Evolutionary conservation across 2,113 vertebrate species (phyloP).

Genomic region (Apteryx mantelli): DNA sequence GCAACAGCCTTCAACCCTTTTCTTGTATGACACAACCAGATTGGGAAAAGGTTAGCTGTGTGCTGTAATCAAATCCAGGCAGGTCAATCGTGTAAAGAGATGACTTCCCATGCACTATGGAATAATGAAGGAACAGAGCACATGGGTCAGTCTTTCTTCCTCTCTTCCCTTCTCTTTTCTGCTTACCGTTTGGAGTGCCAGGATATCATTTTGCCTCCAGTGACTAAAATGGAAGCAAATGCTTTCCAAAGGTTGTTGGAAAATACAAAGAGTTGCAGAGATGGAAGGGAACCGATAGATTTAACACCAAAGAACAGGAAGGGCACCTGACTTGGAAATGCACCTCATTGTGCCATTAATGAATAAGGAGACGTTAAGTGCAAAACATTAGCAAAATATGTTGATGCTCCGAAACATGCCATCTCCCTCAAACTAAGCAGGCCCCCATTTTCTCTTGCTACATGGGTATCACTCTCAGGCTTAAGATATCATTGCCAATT

Average conservation of each 20-base stretch:
- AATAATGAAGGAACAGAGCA: conserved; percentile 65
- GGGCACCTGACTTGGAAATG: neutral
- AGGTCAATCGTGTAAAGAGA: conserved; percentile 69
- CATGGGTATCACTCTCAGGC: neutral
- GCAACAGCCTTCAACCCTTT: conserved; percentile 76
- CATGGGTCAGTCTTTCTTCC: neutral
- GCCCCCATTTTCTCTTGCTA: neutral
- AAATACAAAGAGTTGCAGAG: neutral
- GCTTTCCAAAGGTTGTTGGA: conserved; percentile 11
- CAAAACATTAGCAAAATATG: neutral
- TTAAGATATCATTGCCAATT: neutral
- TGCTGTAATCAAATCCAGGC: conserved; percentile 71
- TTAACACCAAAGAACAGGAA: neutral
- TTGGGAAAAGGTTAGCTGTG: conserved; percentile 70
- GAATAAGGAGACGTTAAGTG: neutral
- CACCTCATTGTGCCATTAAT: neutral
- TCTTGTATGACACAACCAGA: conserved; percentile 71
- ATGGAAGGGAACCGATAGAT: neutral
- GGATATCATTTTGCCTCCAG: conserved; percentile 30
- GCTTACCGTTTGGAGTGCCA: conserved; percentile 3
- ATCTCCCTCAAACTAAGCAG: neutral
- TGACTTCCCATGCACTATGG: conserved; percentile 40
- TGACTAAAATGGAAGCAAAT: conserved; percentile 17
- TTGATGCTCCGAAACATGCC: neutral
- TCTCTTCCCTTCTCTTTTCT: neutral